A percentile compares a stretch with the other conserved stretches of the same genome.
phyloP scores from a whole-genome alignment of 2,888 invertebrate genomes.

The Torymus aiolomorphi region DNA sequence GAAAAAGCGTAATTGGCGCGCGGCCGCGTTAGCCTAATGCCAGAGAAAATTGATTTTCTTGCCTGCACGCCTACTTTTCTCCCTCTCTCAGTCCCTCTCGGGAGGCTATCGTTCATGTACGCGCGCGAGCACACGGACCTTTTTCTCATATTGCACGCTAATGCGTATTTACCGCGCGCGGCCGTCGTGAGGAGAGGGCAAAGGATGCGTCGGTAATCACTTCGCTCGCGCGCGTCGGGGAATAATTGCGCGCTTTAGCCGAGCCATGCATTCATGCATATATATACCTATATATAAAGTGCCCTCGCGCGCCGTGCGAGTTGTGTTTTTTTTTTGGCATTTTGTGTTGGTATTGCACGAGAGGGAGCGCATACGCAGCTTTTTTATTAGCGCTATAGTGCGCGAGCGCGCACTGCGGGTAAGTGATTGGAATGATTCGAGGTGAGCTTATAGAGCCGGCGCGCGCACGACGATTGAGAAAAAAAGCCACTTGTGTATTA shows the following conservation, averaged over 20 bases:
- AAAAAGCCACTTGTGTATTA: conserved; percentile 16
- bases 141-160: neutral
- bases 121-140: neutral
- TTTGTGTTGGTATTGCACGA: no score
- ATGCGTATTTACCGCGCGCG: no score
- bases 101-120: neutral
- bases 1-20: conserved; percentile 44
- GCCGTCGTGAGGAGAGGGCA: no score
- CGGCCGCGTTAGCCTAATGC: conserved; percentile 25
- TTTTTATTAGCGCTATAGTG: no score
- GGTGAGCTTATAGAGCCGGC: no score
- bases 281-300: no score
- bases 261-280: neutral
- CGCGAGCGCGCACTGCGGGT: no score
- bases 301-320: no score
- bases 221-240: neutral
- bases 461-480: neutral
- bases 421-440: no score
- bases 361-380: no score
- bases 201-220: no score
- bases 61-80: neutral
- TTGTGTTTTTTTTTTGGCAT: no score
- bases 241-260: conserved; percentile 31
- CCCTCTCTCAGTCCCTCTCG: neutral
- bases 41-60: conserved; percentile 44